Evolutionary conservation across 1,140 invertebrate genomes (phyloP).

Genomic region (Drosophila lacteicornis): DNA sequence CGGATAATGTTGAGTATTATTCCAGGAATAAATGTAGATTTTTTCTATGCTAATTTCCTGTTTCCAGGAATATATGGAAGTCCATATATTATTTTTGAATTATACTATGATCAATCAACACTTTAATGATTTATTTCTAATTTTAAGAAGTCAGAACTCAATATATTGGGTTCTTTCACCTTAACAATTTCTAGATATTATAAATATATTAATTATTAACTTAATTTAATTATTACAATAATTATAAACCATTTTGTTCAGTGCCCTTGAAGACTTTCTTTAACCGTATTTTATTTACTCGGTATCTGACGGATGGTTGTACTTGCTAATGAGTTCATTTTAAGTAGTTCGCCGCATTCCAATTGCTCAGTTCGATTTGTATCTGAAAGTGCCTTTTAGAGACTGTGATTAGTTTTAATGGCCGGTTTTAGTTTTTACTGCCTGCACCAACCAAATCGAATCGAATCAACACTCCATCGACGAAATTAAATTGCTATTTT

Average conservation of each 20-base stretch:
- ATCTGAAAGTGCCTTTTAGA: constrained; percentile 79
- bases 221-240: too few relatives aligned
- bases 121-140: neutral
- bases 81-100: neutral
- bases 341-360: constrained; percentile 74
- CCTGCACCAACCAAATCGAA: constrained; percentile 50
- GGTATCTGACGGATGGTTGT: constrained; percentile 36
- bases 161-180: too few relatives aligned
- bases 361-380: constrained; percentile 70
- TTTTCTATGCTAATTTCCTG: accelerated
- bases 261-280: constrained; percentile 64
- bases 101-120: neutral
- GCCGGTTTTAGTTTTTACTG: constrained; percentile 53
- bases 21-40: neutral
- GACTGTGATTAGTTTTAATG: constrained; percentile 80
- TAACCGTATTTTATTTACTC: constrained; percentile 44
- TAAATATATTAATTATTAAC: too few relatives aligned
- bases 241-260: neutral
- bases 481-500: constrained; percentile 53
- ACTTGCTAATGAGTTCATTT: constrained; percentile 76
- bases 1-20: neutral
- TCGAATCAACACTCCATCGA: constrained; percentile 50
- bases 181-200: neutral
- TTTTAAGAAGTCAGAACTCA: too few relatives aligned
- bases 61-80: neutral